These are phyloP conservation scores for Habropoda laboriosa DNA, from an alignment of 1,140 invertebrate genomes.

Conservation along the genomic window DNA sequence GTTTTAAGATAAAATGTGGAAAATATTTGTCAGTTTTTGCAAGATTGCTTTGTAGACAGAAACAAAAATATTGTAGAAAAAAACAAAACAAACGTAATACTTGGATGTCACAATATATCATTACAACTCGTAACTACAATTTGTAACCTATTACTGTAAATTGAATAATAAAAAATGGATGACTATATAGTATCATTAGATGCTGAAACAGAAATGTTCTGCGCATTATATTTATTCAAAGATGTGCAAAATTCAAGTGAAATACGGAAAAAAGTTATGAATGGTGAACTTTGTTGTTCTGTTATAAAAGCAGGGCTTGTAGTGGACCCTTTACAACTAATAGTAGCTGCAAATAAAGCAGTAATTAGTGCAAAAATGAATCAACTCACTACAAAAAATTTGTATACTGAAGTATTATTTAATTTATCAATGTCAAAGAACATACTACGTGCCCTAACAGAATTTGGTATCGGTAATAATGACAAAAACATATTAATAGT, in stretches of 20 bases:
- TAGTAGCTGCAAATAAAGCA: constrained; percentile 87
- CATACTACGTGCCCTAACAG: constrained; percentile 85
- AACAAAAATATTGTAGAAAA: neutral
- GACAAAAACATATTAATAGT: constrained; percentile 83
- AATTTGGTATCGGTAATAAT: constrained; percentile 84
- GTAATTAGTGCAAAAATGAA: constrained; percentile 80
- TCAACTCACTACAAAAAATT: constrained; percentile 83
- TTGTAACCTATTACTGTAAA: neutral
- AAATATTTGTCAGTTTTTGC: neutral
- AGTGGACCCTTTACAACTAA: constrained; percentile 85
- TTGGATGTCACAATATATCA: neutral
- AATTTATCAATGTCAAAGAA: constrained; percentile 87
- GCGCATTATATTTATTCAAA: constrained; percentile 83
- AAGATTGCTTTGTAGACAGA: neutral
- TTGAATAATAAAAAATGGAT: constrained; percentile 40
- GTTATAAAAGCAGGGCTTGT: constrained; percentile 85
- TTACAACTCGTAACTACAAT: neutral
- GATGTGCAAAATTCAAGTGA: constrained; percentile 84
- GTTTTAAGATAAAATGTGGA: neutral
- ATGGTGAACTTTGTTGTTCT: constrained; percentile 83
- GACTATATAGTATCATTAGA: constrained; percentile 77
- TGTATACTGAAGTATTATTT: constrained; percentile 87
- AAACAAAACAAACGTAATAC: neutral
- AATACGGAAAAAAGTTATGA: constrained; percentile 82
- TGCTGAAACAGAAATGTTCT: constrained; percentile 76